These are phyloP conservation scores for Steinernema khuongi DNA, from an alignment of 1,140 invertebrate species.

Conservation along the genomic window DNA sequence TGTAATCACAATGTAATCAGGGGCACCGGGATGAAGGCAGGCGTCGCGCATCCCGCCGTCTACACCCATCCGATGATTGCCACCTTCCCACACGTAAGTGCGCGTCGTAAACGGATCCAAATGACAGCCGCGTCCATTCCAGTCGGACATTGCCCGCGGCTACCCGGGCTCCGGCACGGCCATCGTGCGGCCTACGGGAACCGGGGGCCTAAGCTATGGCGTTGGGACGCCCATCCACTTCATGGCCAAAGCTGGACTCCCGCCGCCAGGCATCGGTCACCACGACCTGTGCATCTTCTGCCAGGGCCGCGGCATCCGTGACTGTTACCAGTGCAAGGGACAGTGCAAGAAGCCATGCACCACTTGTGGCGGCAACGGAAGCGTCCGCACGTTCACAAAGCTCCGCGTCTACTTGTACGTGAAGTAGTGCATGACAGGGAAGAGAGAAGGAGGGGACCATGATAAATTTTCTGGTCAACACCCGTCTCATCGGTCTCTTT, in stretches of 20 bases:
- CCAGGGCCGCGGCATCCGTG: slow-evolving; percentile 52
- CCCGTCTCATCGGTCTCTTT: slow-evolving; percentile 28
- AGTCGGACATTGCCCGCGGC: slow-evolving; percentile 48
- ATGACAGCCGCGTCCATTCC: slow-evolving; percentile 8
- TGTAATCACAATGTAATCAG: slow-evolving; percentile 34
- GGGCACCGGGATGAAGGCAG: slow-evolving; percentile 58
- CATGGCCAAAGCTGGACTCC: slow-evolving; percentile 58
- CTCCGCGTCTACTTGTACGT: slow-evolving; percentile 56
- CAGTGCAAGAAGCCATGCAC: slow-evolving; percentile 55
- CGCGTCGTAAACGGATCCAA: slow-evolving; percentile 14
- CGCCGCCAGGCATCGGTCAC: slow-evolving; percentile 55
- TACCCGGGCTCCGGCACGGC: slow-evolving; percentile 48
- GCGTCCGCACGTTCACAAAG: slow-evolving; percentile 51
- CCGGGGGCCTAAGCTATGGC: slow-evolving; percentile 43
- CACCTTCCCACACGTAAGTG: slow-evolving; percentile 53
- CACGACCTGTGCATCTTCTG: slow-evolving; percentile 58
- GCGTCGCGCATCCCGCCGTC: slow-evolving; percentile 58
- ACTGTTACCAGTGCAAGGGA: slow-evolving; percentile 58
- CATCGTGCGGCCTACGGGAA: slow-evolving; percentile 47
- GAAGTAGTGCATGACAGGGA: slow-evolving; percentile 4
- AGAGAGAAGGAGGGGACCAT: neutral
- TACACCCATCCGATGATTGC: slow-evolving; percentile 59
- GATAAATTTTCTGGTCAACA: slow-evolving; percentile 28
- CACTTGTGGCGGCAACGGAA: slow-evolving; percentile 53
- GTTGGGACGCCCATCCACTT: slow-evolving; percentile 58